phyloP scores from a whole-genome alignment of 2,797 vertebrate genomes.

The Tangara arthus region DNA sequence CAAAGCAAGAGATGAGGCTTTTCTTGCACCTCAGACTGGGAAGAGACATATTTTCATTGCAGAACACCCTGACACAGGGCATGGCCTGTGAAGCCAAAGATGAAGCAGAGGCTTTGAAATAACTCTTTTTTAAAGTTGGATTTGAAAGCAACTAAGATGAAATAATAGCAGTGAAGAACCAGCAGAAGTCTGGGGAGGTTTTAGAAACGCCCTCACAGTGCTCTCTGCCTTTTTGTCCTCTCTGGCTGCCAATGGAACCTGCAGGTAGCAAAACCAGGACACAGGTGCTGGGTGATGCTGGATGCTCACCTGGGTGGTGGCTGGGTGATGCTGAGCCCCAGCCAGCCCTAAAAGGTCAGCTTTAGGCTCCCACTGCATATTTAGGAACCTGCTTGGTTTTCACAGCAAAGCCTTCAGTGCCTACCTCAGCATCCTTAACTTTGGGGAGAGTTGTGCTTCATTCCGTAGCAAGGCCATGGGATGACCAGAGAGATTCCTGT shows the following conservation, averaged over 20 bases:
- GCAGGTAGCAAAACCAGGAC: not conserved
- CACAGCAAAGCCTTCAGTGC: not conserved
- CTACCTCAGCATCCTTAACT: not conserved
- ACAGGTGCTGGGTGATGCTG: not conserved
- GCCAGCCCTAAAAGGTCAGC: not conserved
- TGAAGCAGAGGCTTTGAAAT: not conserved
- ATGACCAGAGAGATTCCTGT: accelerated
- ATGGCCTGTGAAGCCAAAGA: not conserved
- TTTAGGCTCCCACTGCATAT: not conserved
- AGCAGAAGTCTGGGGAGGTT: not conserved
- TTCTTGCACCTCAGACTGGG: not conserved
- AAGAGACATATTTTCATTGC: not conserved
- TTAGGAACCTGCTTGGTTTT: not conserved
- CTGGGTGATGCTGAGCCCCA: not conserved
- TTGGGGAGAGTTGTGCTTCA: not conserved
- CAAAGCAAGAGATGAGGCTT: not conserved
- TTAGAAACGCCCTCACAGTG: accelerated
- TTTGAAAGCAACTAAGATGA: not conserved
- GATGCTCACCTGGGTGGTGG: accelerated
- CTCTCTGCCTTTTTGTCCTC: not conserved
- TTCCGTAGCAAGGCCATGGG: accelerated
- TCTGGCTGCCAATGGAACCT: not conserved
- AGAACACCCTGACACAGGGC: not conserved
- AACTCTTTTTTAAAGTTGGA: not conserved
- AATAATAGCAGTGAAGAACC: not conserved